A percentile compares a stretch with the other conserved stretches of the same genome.
These are phyloP conservation scores for Meloidogyne chitwoodi DNA, from an alignment of 1,140 invertebrate species.

Conservation along the genomic window DNA sequence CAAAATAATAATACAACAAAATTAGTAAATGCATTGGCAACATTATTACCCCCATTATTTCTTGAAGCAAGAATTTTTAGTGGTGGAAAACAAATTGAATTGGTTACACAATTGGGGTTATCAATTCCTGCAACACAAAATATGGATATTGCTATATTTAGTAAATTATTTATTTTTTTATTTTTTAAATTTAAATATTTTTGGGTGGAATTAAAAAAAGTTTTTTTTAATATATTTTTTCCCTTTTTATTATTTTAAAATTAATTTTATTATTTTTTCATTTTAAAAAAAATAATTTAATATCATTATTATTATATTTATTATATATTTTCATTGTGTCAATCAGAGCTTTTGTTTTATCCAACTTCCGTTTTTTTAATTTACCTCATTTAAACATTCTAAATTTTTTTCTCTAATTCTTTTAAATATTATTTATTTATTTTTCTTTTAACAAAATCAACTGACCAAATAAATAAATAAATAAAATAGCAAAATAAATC, in stretches of 20 bases:
- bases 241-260: no score
- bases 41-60: constrained; percentile 11
- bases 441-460: neutral
- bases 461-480: neutral
- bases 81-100: constrained; percentile 6
- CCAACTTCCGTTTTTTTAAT: neutral
- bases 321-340: neutral
- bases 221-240: no score
- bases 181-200: no score
- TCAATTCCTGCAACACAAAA: constrained; percentile 15
- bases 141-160: constrained; percentile 15
- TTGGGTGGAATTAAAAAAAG: no score
- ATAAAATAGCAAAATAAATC: neutral
- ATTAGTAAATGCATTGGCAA: constrained; percentile 1
- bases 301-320: no score
- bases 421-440: no score
- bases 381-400: neutral
- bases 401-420: no score
- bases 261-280: no score
- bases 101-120: constrained; percentile 17
- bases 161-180: no score
- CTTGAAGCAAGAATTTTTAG: constrained; percentile 11
- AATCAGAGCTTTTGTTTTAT: neutral
- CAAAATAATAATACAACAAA: neutral
- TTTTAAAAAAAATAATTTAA: no score